Evolutionary conservation across 2,113 vertebrate genomes (phyloP), one percentile per base, ranked within the genome.

Genomic region (Xiphias gladius): DNA sequence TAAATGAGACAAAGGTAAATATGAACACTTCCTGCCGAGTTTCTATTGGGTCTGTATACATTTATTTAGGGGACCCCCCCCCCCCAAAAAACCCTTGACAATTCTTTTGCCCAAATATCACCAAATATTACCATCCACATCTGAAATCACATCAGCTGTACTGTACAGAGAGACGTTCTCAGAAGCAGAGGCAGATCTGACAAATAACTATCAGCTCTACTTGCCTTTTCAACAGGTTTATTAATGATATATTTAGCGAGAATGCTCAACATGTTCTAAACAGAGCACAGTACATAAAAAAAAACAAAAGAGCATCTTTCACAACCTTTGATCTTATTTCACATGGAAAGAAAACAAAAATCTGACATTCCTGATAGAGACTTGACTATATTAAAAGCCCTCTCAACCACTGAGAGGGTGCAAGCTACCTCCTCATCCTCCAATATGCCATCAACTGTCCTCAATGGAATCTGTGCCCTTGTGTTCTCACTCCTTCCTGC

Each of bases 401-500:
- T 58, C 58, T 55, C 28, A 7, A 12, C 28, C 30, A 30, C 43
- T 7, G 57, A 39, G 37, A 48, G 30, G 57, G 12, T 9, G 52
- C 32, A 17, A 35, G 64, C 32, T 0, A 3, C 26, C 46, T 41
- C 71, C 68, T 26, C 11, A 0, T 41, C 75, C 26, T 54, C 57
- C 16, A 20, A 43, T 7, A 12, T 1, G 20, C 13, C 46, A 55
- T 43, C 65, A 67, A n/a, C 39, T 13, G 35, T 20, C 57, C 37
- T 10, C 13, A 22, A 3, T 22, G 20, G 58, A 39, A 19, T 17
- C 10, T 0, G 41, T 4, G 4, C 6, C 2, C 0, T 10, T 16
- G 1, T 1, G 12, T 48, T 5, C 84, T 97, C 93, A 99, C 86
- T 99, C 98, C 96, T 99, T 99, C 89, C 98, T 96, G 90, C 97